These are phyloP conservation scores for Ostrea edulis DNA, from an alignment of 1,140 invertebrate genomes.

Conservation along the genomic window DNA sequence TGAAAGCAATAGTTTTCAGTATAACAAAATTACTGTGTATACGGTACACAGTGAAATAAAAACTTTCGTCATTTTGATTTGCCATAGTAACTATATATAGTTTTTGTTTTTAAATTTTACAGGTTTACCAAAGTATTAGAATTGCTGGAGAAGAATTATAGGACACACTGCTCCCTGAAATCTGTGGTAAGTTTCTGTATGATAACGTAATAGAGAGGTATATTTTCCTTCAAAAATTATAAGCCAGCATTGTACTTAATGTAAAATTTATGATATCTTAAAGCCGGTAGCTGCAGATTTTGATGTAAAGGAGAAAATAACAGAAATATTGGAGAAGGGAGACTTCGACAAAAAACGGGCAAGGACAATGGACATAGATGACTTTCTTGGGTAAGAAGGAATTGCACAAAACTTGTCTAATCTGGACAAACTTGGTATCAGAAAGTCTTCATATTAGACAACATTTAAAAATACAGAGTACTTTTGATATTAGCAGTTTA, in stretches of 20 bases:
- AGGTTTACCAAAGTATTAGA: slow-evolving; percentile 89
- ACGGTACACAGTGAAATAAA: too few relatives aligned
- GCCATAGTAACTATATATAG: too few relatives aligned
- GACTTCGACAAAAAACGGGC: slow-evolving; percentile 89
- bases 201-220: background rate
- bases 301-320: slow-evolving; percentile 91
- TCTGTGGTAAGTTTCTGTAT: slow-evolving; percentile 86
- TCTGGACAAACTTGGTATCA: too few relatives aligned
- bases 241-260: background rate
- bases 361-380: slow-evolving; percentile 96
- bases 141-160: slow-evolving; percentile 95
- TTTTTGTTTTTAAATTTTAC: slow-evolving; percentile 44
- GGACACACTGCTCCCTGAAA: slow-evolving; percentile 91
- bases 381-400: slow-evolving; percentile 90
- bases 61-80: too few relatives aligned
- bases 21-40: background rate
- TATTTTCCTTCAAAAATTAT: background rate
- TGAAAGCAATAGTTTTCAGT: background rate
- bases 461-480: too few relatives aligned
- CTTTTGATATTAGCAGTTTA: too few relatives aligned
- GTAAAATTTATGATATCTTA: slow-evolving; percentile 70
- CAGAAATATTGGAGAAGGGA: slow-evolving; percentile 85
- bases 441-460: too few relatives aligned
- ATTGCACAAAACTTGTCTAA: background rate
- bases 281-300: slow-evolving; percentile 90